A percentile compares a stretch with the other conserved stretches of the same genome.
These are phyloP conservation scores for Bradypodion ventrale DNA, from an alignment of 2,797 vertebrate species.

Conservation along the genomic window DNA sequence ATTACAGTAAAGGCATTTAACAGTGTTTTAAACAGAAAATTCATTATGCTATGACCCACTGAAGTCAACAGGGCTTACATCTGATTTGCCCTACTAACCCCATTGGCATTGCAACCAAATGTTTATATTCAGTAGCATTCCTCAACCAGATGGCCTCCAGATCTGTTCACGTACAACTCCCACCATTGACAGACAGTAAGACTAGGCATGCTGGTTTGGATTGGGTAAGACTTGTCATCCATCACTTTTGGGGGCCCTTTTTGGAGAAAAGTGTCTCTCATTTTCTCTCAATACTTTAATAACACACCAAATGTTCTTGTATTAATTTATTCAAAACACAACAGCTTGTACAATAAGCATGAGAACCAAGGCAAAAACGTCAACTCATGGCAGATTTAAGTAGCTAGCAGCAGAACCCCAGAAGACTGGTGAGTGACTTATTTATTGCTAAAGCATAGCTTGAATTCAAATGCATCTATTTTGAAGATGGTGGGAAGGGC, in stretches of 20 bases:
- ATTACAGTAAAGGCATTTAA: constrained; percentile 1
- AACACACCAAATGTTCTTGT: background rate
- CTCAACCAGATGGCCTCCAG: background rate
- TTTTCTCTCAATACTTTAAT: background rate
- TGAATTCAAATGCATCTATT: constrained; percentile 34
- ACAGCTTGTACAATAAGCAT: background rate
- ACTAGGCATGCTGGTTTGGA: too few species aligned
- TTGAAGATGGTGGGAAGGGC: background rate
- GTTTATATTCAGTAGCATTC: background rate
- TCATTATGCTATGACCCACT: too few species aligned
- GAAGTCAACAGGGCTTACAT: background rate
- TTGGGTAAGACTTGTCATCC: background rate
- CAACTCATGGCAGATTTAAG: background rate
- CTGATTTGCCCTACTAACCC: background rate
- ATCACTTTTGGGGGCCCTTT: background rate
- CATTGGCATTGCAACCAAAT: background rate
- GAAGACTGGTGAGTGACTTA: background rate
- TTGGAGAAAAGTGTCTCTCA: background rate
- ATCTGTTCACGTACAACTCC: background rate
- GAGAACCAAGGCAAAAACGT: background rate
- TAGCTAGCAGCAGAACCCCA: background rate
- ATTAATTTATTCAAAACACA: background rate
- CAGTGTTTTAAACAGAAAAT: background rate
- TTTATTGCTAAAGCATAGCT: constrained; percentile 30
- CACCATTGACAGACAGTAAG: background rate